Conservation (phyloP, 2,888 invertebrate species). For the Tipula confusa region DNA sequence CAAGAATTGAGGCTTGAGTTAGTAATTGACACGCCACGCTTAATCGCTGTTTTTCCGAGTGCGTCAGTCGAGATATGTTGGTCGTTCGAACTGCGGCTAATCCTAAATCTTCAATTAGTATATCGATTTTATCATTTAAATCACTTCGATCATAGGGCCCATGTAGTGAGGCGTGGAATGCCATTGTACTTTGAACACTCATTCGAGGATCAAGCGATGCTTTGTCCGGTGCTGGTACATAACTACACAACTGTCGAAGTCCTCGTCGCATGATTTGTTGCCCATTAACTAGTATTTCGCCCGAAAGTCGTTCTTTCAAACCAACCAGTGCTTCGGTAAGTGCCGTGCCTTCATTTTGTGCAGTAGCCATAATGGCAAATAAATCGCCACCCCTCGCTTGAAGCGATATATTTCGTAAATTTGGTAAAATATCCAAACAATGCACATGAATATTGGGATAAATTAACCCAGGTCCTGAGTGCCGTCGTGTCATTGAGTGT, state of each 20-base stretch:
- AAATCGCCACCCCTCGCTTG: conserved; percentile 90
- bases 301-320: conserved; percentile 60
- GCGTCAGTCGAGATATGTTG: conserved; percentile 76
- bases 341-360: conserved; percentile 79
- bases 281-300: conserved; percentile 83
- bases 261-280: conserved; percentile 69
- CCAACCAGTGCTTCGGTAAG: conserved; percentile 84
- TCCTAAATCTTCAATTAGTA: conserved; percentile 86
- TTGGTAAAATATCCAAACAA: conserved; percentile 80
- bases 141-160: conserved; percentile 53
- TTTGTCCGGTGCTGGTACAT: conserved; percentile 46
- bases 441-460: conserved; percentile 51
- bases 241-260: conserved; percentile 66
- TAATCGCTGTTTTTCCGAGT: conserved; percentile 80
- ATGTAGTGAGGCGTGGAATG: conserved; percentile 71
- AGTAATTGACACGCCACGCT: conserved; percentile 86
- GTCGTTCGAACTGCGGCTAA: conserved; percentile 85
- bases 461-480: conserved; percentile 46
- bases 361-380: conserved; percentile 84
- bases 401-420: conserved; percentile 63
- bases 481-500: conserved; percentile 42
- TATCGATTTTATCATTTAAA: conserved; percentile 68
- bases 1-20: conserved; percentile 78
- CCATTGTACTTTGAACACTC: conserved; percentile 84
- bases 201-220: conserved; percentile 61